Conservation (phyloP, 2,888 invertebrate genomes). For the Lymantria dispar region DNA sequence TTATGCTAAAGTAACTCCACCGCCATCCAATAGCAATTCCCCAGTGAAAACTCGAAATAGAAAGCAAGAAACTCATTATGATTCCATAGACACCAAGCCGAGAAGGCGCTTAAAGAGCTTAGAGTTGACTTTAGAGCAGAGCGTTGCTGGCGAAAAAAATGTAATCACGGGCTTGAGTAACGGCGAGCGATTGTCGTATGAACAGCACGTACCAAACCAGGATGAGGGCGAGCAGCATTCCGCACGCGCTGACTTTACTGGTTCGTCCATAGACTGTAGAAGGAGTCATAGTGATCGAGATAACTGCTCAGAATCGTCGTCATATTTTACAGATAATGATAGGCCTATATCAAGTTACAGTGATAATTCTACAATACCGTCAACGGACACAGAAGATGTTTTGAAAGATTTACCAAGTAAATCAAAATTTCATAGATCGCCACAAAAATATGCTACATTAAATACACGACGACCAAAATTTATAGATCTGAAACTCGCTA, state of each 20-base stretch:
- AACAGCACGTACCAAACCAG: conserved; percentile 61
- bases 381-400: conserved; percentile 76
- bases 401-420: conserved; percentile 74
- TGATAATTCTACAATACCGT: conserved; percentile 77
- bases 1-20: conserved; percentile 74
- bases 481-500: conserved; percentile 65
- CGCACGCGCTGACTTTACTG: conserved; percentile 68
- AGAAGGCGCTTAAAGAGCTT: conserved; percentile 72
- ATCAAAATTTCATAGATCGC: conserved; percentile 75
- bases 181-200: conserved; percentile 66
- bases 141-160: conserved; percentile 60
- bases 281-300: conserved; percentile 76
- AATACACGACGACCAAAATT: conserved; percentile 75
- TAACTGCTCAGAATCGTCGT: conserved; percentile 78
- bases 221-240: conserved; percentile 74
- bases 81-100: conserved; percentile 77
- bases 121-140: conserved; percentile 60
- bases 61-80: conserved; percentile 68
- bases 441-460: conserved; percentile 76
- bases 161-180: conserved; percentile 60
- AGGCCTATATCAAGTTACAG: conserved; percentile 78
- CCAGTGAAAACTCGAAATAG: conserved; percentile 60
- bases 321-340: conserved; percentile 76
- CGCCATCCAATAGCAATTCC: conserved; percentile 63
- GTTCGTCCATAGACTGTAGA: conserved; percentile 70